phyloP scores from a whole-genome alignment of 2,888 invertebrate genomes.

The Pimpla rufipes region DNA sequence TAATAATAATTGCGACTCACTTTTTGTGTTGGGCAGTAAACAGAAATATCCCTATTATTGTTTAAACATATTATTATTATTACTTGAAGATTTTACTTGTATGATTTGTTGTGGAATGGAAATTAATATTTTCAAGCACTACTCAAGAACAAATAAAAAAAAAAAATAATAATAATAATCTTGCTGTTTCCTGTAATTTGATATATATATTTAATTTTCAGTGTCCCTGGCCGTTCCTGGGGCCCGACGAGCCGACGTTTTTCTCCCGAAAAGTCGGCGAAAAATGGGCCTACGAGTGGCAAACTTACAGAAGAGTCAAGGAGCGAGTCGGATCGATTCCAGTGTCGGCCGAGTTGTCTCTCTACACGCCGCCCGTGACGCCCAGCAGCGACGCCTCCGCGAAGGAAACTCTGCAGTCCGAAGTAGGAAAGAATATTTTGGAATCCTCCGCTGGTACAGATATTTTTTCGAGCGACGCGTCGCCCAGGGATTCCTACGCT shows the following conservation, averaged over 20 bases:
- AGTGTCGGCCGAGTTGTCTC: slow-evolving; percentile 69
- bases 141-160: too few species aligned
- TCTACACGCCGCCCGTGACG: slow-evolving; percentile 76
- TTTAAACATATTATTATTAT: too few species aligned
- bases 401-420: slow-evolving; percentile 64
- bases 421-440: slow-evolving; percentile 41
- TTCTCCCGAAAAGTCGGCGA: slow-evolving; percentile 60
- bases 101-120: too few species aligned
- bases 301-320: slow-evolving; percentile 58
- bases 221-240: slow-evolving; percentile 71
- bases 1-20: too few species aligned
- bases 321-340: slow-evolving; percentile 57
- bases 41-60: too few species aligned
- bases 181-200: not conserved
- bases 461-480: slow-evolving; percentile 5
- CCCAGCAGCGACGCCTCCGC: slow-evolving; percentile 66
- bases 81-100: too few species aligned
- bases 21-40: too few species aligned
- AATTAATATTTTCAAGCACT: too few species aligned
- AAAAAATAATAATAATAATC: too few species aligned
- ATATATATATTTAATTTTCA: slow-evolving; percentile 40
- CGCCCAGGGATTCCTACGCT: slow-evolving; percentile 49
- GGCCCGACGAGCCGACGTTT: slow-evolving; percentile 61
- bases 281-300: slow-evolving; percentile 62
- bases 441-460: not conserved